phyloP scores from a whole-genome alignment of 2,888 invertebrate genomes.

The Tetragonula carbonaria region DNA sequence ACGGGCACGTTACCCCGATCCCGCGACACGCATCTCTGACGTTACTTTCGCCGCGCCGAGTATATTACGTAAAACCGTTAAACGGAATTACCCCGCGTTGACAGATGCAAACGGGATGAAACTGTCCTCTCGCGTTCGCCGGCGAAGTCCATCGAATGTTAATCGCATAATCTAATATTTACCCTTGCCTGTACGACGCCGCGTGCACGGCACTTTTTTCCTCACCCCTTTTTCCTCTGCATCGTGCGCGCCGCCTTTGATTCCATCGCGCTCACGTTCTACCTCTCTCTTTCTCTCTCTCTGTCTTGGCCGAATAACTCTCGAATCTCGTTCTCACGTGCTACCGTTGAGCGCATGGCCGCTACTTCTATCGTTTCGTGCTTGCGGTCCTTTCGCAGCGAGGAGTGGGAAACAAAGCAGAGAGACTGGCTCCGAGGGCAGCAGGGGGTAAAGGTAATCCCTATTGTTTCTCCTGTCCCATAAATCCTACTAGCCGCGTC shows the following conservation, averaged over 20 bases:
- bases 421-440: slow-evolving; percentile 24
- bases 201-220: neutral
- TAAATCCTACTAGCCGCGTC: slow-evolving; percentile 73
- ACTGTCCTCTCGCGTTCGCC: slow-evolving; percentile 8
- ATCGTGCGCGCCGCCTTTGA: neutral
- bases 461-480: slow-evolving; percentile 79
- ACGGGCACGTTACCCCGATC: neutral
- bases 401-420: slow-evolving; percentile 53
- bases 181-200: neutral
- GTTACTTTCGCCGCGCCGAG: slow-evolving; percentile 19
- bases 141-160: slow-evolving; percentile 50
- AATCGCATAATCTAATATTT: slow-evolving; percentile 57
- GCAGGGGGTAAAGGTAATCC: slow-evolving; percentile 68
- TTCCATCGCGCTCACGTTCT: neutral
- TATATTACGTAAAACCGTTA: slow-evolving; percentile 19
- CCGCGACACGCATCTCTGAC: neutral
- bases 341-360: slow-evolving; percentile 16
- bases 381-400: slow-evolving; percentile 56
- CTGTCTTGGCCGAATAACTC: slow-evolving; percentile 50
- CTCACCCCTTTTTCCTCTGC: no score
- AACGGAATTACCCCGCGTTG: slow-evolving; percentile 38
- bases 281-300: neutral
- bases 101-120: slow-evolving; percentile 43
- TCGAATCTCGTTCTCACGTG: slow-evolving; percentile 52
- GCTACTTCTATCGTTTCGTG: slow-evolving; percentile 63